Evolutionary conservation across 2,113 vertebrate species (phyloP), one percentile per base, ranked within the genome.

Genomic region (Gopherus flavomarginatus): DNA sequence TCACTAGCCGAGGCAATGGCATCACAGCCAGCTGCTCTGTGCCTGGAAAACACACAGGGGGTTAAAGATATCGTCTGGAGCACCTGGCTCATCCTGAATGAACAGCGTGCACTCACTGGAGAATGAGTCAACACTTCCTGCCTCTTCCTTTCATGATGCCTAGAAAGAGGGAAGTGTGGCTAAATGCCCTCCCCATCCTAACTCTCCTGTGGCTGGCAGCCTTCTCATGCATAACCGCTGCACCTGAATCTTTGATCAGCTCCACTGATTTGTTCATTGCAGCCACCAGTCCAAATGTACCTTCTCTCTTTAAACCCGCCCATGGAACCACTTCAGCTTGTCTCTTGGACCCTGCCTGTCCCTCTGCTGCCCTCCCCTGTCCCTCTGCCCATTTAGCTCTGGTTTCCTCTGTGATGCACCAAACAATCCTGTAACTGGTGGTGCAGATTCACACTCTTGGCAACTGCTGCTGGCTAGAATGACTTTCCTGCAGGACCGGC

Each of bases 1-100:
- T 99, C 77, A 99, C 97, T 44, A 99, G 95, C 59, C 98, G 97
- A 0, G 98, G 98, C 80, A 98, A 98, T 1, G 98, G 94, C 95
- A 97, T 98, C 44, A 88, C 91, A 21, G 97, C 91, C 86, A 99
- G 94, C 72, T 98, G 97, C 9, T 98, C 98, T 2, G 99, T 0
- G 0, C 97, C 98, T 98, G 95, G 24, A 14, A 75, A 29, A 53
- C 5, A 89, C 8, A 50, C 44, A 62, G 69, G 7, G 42, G n/a
- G 9, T 8, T 26, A 49, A 56, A 57, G 89, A 16, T 8, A 77
- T 90, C 44, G 54, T 1, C 8, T 19, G 42, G n/a, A 19, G 24
- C 81, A 29, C 22, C 2, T 42, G 52, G 52, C 7, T 10, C 22
- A 26, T 35, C 62, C 31, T 35, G 31, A 62, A 6, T 75, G 78